phyloP scores from a whole-genome alignment of 2,888 invertebrate genomes.

The Drosophila sordidula region DNA sequence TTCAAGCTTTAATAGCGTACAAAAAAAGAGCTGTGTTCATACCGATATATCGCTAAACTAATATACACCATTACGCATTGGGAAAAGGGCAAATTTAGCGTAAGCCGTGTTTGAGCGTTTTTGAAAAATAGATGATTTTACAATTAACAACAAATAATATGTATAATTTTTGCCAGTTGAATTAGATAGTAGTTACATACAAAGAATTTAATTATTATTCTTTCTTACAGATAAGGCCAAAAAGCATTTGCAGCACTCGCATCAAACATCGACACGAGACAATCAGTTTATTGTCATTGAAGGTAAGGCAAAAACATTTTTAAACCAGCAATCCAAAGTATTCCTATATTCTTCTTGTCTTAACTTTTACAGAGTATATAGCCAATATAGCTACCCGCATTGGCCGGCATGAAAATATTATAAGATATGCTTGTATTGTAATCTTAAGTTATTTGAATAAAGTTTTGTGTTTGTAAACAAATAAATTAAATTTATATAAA shows the following conservation, averaged over 20 bases:
- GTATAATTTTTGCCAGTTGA: too few species aligned
- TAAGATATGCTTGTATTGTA: constrained; percentile 36
- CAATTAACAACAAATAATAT: background rate
- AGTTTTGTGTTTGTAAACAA: constrained; percentile 49
- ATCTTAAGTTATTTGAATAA: constrained; percentile 55
- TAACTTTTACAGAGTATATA: constrained; percentile 62
- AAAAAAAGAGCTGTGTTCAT: too few species aligned
- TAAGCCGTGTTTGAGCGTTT: too few species aligned
- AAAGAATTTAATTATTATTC: background rate
- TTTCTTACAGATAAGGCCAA: constrained; percentile 79
- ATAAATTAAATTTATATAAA: background rate
- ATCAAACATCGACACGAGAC: constrained; percentile 75
- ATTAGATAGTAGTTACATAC: too few species aligned
- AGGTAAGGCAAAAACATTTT: constrained; percentile 56
- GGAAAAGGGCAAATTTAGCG: too few species aligned
- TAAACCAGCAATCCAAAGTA: background rate
- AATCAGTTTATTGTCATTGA: constrained; percentile 82
- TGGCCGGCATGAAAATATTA: constrained; percentile 18
- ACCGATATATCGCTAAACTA: too few species aligned
- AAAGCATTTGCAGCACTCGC: constrained; percentile 79
- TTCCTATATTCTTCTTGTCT: background rate
- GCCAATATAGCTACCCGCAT: constrained; percentile 37
- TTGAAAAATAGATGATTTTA: too few species aligned
- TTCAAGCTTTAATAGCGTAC: too few species aligned
- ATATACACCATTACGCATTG: too few species aligned